These are phyloP conservation scores for Hipposideros armiger DNA, from an alignment of 2,113 vertebrate species.

Conservation along the genomic window DNA sequence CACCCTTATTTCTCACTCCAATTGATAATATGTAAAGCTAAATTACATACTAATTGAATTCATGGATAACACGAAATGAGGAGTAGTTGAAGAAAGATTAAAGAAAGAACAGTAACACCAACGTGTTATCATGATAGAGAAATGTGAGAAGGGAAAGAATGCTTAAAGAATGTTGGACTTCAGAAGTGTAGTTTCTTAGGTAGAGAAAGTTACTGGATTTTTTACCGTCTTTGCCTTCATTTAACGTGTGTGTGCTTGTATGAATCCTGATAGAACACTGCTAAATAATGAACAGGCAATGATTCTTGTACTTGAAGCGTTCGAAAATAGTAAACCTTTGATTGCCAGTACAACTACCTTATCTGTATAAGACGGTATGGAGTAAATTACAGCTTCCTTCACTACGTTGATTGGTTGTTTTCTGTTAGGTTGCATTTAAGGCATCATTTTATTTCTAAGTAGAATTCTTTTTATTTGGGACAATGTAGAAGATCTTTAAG, in stretches of 20 bases:
- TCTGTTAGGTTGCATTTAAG: background rate
- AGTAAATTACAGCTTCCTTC: constrained; percentile 36
- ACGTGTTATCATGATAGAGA: background rate
- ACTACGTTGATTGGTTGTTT: background rate
- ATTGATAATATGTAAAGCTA: background rate
- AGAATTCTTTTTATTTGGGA: background rate
- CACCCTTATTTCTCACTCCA: background rate
- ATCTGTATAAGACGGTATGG: background rate
- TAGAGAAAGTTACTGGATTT: background rate
- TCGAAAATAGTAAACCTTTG: background rate
- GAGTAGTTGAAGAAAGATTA: background rate
- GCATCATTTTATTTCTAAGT: constrained; percentile 43
- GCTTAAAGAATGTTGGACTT: background rate
- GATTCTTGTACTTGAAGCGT: background rate
- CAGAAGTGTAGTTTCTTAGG: background rate
- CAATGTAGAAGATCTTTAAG: background rate
- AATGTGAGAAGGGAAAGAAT: background rate
- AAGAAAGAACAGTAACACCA: background rate
- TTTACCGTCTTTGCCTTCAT: background rate
- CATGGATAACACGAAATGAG: background rate
- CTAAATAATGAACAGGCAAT: background rate
- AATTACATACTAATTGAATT: constrained; percentile 42
- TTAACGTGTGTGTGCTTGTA: background rate
- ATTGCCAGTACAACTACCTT: background rate
- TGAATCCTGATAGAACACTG: background rate